phyloP scores from a whole-genome alignment of 2,888 invertebrate genomes.

The Didymodactylos carnosus region DNA sequence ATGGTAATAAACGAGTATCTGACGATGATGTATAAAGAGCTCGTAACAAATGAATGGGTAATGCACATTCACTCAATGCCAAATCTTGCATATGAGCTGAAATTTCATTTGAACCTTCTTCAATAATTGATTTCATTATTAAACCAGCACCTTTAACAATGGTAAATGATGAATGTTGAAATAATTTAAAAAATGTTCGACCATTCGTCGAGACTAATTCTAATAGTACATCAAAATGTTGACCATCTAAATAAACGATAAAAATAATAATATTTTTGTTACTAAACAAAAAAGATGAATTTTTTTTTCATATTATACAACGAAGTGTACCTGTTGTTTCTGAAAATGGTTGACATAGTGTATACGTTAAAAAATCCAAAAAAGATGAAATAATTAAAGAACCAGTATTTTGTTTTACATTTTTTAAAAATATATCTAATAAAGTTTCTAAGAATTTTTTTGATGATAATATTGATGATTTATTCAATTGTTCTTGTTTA shows the following conservation, averaged over 20 bases:
- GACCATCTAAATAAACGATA: slow-evolving; percentile 18
- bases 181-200: slow-evolving; percentile 67
- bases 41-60: slow-evolving; percentile 70
- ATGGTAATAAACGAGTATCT: slow-evolving; percentile 58
- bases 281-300: not conserved
- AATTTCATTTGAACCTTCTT: slow-evolving; percentile 77
- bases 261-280: not conserved
- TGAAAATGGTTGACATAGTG: slow-evolving; percentile 90
- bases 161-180: slow-evolving; percentile 86
- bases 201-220: slow-evolving; percentile 83
- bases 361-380: slow-evolving; percentile 91
- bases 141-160: slow-evolving; percentile 94
- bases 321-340: slow-evolving; percentile 98
- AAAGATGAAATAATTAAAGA: slow-evolving; percentile 87
- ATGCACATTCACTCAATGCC: slow-evolving; percentile 81
- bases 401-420: slow-evolving; percentile 80
- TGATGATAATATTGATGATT: slow-evolving; percentile 74
- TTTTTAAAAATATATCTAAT: slow-evolving; percentile 76
- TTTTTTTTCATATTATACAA: slow-evolving; percentile 68
- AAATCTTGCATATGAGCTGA: slow-evolving; percentile 82
- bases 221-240: slow-evolving; percentile 52
- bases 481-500: slow-evolving; percentile 89
- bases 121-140: slow-evolving; percentile 86
- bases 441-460: slow-evolving; percentile 73
- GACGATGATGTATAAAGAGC: slow-evolving; percentile 57